Conservation (phyloP, 2,888 invertebrate species). For the Chaetogeoica ovagalla region DNA sequence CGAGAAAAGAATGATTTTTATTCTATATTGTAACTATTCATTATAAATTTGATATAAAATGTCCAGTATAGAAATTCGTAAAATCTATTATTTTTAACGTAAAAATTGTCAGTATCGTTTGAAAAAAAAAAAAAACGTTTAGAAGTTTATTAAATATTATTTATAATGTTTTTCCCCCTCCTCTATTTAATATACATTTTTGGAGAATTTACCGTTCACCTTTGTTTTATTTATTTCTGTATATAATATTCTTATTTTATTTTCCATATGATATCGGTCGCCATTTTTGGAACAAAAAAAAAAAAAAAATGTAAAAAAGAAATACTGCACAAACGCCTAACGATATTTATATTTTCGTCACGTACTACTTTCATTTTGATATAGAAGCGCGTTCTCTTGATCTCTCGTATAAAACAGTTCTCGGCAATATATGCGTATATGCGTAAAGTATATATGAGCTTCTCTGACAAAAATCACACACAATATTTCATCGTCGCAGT, state of each 20-base stretch:
- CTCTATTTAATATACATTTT: background rate
- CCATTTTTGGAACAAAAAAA: slow-evolving; percentile 17
- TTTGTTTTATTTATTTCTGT: too few species aligned
- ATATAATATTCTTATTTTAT: too few species aligned
- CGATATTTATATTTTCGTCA: slow-evolving; percentile 17
- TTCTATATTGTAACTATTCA: background rate
- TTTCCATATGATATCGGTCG: background rate
- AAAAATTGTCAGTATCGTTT: too few species aligned
- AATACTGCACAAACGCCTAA: too few species aligned
- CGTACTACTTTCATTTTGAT: slow-evolving; percentile 34
- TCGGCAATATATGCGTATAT: too few species aligned
- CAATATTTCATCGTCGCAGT: background rate
- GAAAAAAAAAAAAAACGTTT: too few species aligned
- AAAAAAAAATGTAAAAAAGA: background rate
- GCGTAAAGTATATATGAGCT: background rate
- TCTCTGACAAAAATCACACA: slow-evolving; percentile 21
- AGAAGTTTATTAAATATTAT: background rate
- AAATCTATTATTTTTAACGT: background rate
- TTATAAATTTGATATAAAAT: background rate
- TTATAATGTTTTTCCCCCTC: background rate
- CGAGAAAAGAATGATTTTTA: background rate
- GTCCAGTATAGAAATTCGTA: background rate
- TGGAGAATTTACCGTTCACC: background rate
- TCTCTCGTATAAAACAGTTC: slow-evolving; percentile 17
- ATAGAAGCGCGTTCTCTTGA: slow-evolving; percentile 30